Evolutionary conservation across 2,888 invertebrate species (phyloP), one percentile per base, ranked within the genome.

Genomic region (Dermolepida albohirtum): DNA sequence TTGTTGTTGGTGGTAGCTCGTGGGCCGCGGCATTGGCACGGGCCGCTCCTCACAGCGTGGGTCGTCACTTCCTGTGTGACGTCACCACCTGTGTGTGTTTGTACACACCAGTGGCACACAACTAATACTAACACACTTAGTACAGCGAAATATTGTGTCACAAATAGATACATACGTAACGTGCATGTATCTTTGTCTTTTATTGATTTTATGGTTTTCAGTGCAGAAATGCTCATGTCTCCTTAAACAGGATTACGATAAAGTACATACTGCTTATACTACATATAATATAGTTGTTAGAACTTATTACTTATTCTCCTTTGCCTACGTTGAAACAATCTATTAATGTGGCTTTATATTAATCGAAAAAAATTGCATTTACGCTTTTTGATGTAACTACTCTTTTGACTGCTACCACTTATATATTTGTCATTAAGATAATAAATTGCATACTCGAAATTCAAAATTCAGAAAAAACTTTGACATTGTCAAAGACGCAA

Each of bases 1-100:
- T 59, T 59, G 34, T 59, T 59, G 74, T 72, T 73, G 70, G 74
- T 74, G 75, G 74, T 72, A 75, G 75, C 62, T 70, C 64, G 80
- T 80, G 78, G 81, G 80, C 76, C 70, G 78, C 76, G 73, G 74
- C 79, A 78, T 79, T 79, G 80, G 79, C 80, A 79, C 78, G 79
- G 80, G 79, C 80, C 80, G 79, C 80, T 80, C 81, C 80, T 79
- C 74, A 72, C 70, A 70, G 80, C 78, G 81, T 81, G 78, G 81
- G 80, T 74, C 78, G 78, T 72, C 76, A 81, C 80, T 81, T 81
- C 80, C 81, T 80, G 80, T 80, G 78, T 78, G 79, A 79, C 78
- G 78, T 79, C 78, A 79, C 74, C 75, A 78, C 75, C 75, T 77
- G 77, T 77, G 74, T 59, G 59, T 59, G 47, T 57, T 57, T 57